Percentiles rank a stretch among this genome's conserved stretches.
Conservation (phyloP, 1,140 invertebrate species). For the Piezodorus guildinii region DNA sequence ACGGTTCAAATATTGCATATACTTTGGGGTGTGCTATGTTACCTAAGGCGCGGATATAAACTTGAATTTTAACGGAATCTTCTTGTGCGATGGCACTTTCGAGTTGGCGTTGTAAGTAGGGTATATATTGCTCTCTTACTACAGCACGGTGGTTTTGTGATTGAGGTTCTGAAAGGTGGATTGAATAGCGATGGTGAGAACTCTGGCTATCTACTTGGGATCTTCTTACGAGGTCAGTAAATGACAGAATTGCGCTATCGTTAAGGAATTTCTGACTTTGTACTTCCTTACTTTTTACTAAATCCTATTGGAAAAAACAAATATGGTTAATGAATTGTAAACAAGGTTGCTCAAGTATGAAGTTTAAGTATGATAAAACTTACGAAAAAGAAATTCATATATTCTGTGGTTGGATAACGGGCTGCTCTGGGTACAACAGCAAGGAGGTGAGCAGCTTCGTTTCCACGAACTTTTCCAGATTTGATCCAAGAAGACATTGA, state of each 20-base stretch:
- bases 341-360: conserved; percentile 22
- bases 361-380: conserved; percentile 27
- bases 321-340: background rate
- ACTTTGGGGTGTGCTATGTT: conserved; percentile 45
- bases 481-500: conserved; percentile 46
- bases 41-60: conserved; percentile 48
- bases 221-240: conserved; percentile 42
- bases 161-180: conserved; percentile 45
- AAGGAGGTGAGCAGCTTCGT: conserved; percentile 44
- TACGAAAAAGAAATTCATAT: conserved; percentile 43
- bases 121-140: conserved; percentile 42
- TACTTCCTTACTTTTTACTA: conserved; percentile 39
- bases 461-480: conserved; percentile 37
- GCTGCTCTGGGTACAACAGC: conserved; percentile 37
- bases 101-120: conserved; percentile 41
- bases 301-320: conserved; percentile 29
- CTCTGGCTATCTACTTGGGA: conserved; percentile 42
- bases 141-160: conserved; percentile 33
- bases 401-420: conserved; percentile 48
- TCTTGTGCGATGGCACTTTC: conserved; percentile 37
- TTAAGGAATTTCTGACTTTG: conserved; percentile 38
- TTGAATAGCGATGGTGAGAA: conserved; percentile 47
- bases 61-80: conserved; percentile 42
- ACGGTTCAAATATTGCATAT: conserved; percentile 46
- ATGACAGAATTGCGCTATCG: conserved; percentile 40